phyloP scores from a whole-genome alignment of 2,797 vertebrate genomes.

The Monodelphis domestica region DNA sequence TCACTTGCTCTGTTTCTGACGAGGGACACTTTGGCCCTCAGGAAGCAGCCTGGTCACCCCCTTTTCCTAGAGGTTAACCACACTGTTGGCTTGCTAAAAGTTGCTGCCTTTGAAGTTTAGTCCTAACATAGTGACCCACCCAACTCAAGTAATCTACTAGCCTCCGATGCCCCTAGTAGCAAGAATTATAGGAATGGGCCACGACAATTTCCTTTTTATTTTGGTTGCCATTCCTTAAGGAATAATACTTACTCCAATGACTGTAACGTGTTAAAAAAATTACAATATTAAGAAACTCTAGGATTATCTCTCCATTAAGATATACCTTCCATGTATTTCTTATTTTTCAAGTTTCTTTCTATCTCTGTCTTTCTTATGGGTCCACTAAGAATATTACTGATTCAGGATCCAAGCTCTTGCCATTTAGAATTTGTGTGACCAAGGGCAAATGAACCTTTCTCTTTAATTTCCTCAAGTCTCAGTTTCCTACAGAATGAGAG shows the following conservation, averaged over 20 bases:
- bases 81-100: neutral
- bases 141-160: neutral
- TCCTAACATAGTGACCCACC: neutral
- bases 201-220: neutral
- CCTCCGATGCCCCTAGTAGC: neutral
- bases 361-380: neutral
- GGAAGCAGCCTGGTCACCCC: neutral
- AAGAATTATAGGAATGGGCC: neutral
- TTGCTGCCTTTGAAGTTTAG: neutral
- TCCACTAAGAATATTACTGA: neutral
- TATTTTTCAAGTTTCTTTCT: neutral
- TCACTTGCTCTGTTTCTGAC: neutral
- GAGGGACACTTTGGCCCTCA: neutral
- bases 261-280: neutral
- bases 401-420: neutral
- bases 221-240: neutral
- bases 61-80: neutral
- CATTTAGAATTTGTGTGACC: neutral
- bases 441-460: neutral
- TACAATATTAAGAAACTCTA: neutral
- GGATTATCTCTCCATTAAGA: too few species aligned
- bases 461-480: neutral
- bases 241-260: neutral
- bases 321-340: neutral
- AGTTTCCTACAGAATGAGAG: neutral